Evolutionary conservation across 2,113 vertebrate genomes (phyloP).

Genomic region (Struthio camelus): DNA sequence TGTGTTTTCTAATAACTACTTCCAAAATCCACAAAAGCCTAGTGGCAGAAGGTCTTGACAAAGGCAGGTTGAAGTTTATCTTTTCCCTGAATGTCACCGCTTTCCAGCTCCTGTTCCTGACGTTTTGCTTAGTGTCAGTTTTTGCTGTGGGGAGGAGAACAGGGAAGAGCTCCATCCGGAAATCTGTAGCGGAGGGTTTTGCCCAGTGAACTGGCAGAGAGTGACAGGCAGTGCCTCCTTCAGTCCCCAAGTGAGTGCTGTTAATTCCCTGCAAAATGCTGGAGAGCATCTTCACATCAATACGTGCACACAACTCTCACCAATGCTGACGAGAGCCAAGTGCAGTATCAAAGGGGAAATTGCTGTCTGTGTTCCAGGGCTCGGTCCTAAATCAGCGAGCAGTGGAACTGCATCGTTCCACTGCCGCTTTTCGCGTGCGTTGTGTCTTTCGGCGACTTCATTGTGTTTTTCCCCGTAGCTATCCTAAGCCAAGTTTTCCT

Average conservation of each 20-base stretch:
- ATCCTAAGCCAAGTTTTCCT: conserved; percentile 4
- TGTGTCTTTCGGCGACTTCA: neutral
- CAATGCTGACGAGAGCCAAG: conserved; percentile 58
- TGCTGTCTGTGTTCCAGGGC: neutral
- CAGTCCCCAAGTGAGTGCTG: conserved; percentile 26
- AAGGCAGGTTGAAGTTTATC: neutral
- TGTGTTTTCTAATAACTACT: conserved; percentile 26
- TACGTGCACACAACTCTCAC: conserved; percentile 29
- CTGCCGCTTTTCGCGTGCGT: neutral
- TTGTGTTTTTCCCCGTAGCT: conserved; percentile 1
- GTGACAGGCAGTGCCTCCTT: conserved; percentile 59
- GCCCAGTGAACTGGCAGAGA: conserved; percentile 63
- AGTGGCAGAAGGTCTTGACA: neutral
- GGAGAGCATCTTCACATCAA: conserved; percentile 6
- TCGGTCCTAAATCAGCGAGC: neutral
- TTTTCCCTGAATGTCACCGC: neutral
- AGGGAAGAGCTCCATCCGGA: conserved; percentile 10
- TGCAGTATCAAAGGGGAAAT: conserved; percentile 44
- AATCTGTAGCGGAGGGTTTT: conserved; percentile 40
- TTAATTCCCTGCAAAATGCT: conserved; percentile 59
- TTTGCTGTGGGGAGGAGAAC: neutral
- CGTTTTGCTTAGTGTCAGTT: conserved; percentile 34
- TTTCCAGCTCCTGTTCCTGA: conserved; percentile 10
- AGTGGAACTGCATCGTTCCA: neutral
- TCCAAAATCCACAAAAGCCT: conserved; percentile 17